Conservation (phyloP, 2,113 vertebrate genomes). For the Corythornis madagascariensis region DNA sequence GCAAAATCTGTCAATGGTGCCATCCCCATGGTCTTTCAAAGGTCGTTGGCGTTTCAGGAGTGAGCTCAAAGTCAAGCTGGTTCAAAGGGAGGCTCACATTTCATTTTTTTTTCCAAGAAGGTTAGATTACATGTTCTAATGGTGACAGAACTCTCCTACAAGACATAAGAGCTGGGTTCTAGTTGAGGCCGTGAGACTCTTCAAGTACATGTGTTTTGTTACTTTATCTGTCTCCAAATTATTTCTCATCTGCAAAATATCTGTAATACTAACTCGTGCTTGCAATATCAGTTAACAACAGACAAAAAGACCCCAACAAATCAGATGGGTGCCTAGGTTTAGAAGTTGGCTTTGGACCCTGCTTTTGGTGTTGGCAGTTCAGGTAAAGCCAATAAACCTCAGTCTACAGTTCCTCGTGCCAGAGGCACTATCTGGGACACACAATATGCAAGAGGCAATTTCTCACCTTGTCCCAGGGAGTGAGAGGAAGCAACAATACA, state of each 20-base stretch:
- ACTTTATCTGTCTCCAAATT: background rate
- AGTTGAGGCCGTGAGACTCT: background rate
- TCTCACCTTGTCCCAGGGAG: accelerated
- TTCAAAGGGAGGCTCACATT: conserved; percentile 49
- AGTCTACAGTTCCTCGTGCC: background rate
- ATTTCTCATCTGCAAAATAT: background rate
- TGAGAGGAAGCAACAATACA: background rate
- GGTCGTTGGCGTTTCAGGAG: background rate
- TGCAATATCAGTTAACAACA: background rate
- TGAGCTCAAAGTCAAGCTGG: conserved; percentile 17
- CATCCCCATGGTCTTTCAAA: background rate
- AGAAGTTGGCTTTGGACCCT: background rate
- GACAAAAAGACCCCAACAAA: background rate
- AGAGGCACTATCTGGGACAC: background rate
- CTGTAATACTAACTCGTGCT: background rate
- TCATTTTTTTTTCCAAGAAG: conserved; percentile 15
- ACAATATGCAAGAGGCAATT: background rate
- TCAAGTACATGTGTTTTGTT: conserved; percentile 29
- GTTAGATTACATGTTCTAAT: conserved; percentile 19
- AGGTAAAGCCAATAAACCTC: background rate
- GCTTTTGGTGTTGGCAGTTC: background rate
- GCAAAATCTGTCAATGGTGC: conserved; percentile 32
- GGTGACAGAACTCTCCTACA: conserved; percentile 29
- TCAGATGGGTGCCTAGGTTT: background rate
- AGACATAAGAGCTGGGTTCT: conserved; percentile 16